These are phyloP conservation scores for Myiagra hebetior DNA, from an alignment of 2,113 vertebrate species.

Conservation along the genomic window DNA sequence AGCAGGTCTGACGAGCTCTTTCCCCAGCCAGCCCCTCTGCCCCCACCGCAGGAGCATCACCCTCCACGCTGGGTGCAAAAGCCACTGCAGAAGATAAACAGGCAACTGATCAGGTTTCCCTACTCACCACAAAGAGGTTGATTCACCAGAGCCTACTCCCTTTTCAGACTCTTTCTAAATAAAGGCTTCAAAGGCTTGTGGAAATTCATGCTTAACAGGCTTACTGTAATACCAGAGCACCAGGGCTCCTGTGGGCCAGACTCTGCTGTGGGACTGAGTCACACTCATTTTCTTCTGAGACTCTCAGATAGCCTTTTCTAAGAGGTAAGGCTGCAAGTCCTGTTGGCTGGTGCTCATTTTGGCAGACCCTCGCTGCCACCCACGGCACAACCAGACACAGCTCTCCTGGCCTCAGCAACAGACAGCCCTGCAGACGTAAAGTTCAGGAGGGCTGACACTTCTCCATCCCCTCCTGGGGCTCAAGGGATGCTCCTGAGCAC, in stretches of 20 bases:
- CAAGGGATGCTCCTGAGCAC: neutral
- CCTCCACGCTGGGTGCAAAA: neutral
- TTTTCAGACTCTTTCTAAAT: constrained; percentile 54
- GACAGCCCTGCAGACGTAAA: neutral
- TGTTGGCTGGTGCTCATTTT: neutral
- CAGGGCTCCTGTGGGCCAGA: neutral
- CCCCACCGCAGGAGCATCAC: neutral
- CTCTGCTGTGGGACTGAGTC: neutral
- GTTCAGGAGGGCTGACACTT: neutral
- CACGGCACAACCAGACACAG: neutral
- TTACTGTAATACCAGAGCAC: neutral
- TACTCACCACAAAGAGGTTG: constrained; percentile 39
- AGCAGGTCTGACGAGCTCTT: neutral
- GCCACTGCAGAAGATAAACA: constrained; percentile 9
- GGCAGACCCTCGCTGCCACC: neutral
- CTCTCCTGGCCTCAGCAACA: neutral
- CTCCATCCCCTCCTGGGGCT: neutral
- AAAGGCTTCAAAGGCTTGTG: constrained; percentile 51
- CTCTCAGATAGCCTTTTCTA: neutral
- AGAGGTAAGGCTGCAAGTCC: neutral
- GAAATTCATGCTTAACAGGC: constrained; percentile 58
- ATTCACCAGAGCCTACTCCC: constrained; percentile 53
- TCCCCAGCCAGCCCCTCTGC: neutral
- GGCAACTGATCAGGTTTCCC: constrained; percentile 42
- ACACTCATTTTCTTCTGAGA: neutral